Conservation (phyloP, 2,797 vertebrate species). For the Tarsius wallacei region DNA sequence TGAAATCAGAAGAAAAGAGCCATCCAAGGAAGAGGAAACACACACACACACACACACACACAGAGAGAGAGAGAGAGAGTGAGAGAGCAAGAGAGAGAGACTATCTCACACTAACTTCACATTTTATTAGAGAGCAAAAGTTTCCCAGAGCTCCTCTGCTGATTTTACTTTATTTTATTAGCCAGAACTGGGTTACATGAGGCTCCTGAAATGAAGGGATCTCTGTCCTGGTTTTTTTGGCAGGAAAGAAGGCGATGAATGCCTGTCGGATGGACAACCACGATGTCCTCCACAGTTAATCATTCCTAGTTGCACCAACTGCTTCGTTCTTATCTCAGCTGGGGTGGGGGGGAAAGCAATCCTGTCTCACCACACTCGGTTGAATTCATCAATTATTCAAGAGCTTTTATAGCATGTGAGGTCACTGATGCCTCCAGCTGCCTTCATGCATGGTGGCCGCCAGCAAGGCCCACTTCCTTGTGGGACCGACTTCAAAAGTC, state of each 20-base stretch:
- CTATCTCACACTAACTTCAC: not conserved
- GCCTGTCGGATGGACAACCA: not conserved
- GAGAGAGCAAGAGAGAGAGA: not conserved
- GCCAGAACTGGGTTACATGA: not conserved
- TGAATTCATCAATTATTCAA: not conserved
- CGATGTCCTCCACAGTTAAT: not conserved
- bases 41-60: not conserved
- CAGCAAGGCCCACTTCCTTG: not conserved
- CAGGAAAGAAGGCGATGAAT: not conserved
- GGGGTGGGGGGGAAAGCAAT: not conserved
- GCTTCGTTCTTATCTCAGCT: not conserved
- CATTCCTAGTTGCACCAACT: not conserved
- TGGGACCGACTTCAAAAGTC: not conserved
- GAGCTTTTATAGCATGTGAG: not conserved
- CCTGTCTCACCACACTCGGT: not conserved
- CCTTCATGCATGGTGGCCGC: not conserved
- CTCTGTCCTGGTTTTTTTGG: not conserved
- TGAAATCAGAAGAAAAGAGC: constrained; percentile 20
- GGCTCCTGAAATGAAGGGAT: not conserved
- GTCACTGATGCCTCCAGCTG: not conserved
- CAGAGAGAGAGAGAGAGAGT: not conserved
- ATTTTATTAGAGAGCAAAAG: not conserved
- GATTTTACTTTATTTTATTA: not conserved
- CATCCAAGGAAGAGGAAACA: not conserved
- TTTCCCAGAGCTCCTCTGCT: not conserved